These are phyloP conservation scores for Oreohelix idahoensis DNA, from an alignment of 1,140 invertebrate genomes.

Conservation along the genomic window DNA sequence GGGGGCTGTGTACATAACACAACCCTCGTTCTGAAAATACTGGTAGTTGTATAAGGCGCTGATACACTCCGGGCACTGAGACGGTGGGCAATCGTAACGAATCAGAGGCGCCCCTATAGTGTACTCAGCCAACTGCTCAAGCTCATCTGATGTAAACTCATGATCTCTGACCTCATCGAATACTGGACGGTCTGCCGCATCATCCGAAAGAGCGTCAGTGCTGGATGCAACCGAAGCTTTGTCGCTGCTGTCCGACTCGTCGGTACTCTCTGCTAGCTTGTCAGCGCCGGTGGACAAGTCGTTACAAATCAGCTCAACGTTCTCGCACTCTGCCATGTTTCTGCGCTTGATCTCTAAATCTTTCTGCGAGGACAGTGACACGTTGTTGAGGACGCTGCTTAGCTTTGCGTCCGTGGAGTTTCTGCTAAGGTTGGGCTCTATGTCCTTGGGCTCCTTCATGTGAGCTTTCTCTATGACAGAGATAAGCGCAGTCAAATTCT, in stretches of 20 bases:
- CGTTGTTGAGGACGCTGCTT: conserved; percentile 62
- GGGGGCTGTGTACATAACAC: background rate
- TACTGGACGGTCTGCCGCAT: conserved; percentile 36
- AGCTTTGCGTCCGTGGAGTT: conserved; percentile 51
- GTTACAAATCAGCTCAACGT: conserved; percentile 71
- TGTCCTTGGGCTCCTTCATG: conserved; percentile 56
- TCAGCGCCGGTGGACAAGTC: conserved; percentile 64
- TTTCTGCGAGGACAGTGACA: conserved; percentile 44
- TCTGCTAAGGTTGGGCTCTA: conserved; percentile 51
- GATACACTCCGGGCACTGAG: background rate
- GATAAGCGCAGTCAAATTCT: conserved; percentile 69
- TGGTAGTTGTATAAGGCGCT: background rate
- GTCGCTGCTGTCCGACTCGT: conserved; percentile 61
- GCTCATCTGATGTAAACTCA: conserved; percentile 58
- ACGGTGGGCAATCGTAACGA: conserved; percentile 1
- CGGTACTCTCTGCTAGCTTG: conserved; percentile 46
- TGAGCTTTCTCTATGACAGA: conserved; percentile 69
- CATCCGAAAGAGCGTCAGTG: conserved; percentile 64
- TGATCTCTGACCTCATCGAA: background rate
- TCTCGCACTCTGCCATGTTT: conserved; percentile 66
- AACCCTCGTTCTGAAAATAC: background rate
- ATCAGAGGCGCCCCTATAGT: conserved; percentile 68
- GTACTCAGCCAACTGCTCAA: conserved; percentile 63
- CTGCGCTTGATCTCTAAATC: conserved; percentile 47
- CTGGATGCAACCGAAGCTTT: conserved; percentile 64